Base-by-base conservation (phyloP, 2,797 vertebrate genomes). In the Eremophila alpestris region DNA sequence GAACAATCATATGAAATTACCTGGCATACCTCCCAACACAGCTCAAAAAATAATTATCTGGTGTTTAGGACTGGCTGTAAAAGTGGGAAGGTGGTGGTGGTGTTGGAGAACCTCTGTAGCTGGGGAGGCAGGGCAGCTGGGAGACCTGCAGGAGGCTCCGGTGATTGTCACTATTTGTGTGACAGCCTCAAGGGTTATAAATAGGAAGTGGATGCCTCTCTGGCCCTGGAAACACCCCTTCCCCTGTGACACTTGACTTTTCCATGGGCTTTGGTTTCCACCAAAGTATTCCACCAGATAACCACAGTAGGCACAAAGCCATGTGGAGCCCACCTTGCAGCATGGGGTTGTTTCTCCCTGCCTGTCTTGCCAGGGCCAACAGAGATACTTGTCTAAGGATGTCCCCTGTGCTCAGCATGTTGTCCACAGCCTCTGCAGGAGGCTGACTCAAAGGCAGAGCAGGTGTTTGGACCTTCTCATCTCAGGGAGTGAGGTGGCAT, bases 41-140 rank as follows among this genome's bases (percentile, higher is more conserved):
- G 82, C 86, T 91, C 91, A 92, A 90, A 95, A 90, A 91, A 21
- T 41, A 89, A 92, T 83, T 86, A 89, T 40, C 55, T 78, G 59
- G 29, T 89, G 76, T 78, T 94, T 77, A 78, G 67, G 55, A 54
- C 24, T 0, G 0, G 17, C 64, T 96, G 51, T 83, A 69, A 51
- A 83, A 92, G 55, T 48, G 52, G 73, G 36, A 74, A 83, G 83
- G 26, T 60, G n/a, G 1, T 87, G 38, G 2, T 68, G 32, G 1
- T 88, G 56, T 18, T 81, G 75, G 23, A 87, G 79, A 65, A 56
- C 12, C 11, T 69, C 64, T 73, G 32, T 51, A 87, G 59, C 64
- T 84, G 58, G 17, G 17, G 23, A 83, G 23, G 43, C 32, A 59
- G 46, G 36, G 69, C 54, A 41, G 21, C 40, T 60, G 32, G 41